These are phyloP conservation scores for Picathartes gymnocephalus DNA, from an alignment of 2,113 vertebrate genomes.

Conservation along the genomic window DNA sequence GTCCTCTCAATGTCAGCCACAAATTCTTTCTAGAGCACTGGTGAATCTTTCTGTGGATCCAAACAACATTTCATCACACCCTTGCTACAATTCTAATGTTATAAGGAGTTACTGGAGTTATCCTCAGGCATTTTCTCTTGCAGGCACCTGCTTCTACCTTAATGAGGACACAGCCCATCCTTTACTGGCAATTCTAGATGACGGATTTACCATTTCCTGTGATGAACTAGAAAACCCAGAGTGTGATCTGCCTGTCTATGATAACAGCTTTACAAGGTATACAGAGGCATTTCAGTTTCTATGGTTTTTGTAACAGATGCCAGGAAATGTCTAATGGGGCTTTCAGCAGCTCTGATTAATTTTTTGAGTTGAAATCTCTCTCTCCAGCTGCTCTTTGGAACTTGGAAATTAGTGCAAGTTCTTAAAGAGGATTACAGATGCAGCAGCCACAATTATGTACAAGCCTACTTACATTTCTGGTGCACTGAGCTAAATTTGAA, in stretches of 20 bases:
- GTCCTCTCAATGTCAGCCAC: background rate
- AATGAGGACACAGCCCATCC: conserved; percentile 87
- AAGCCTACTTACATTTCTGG: background rate
- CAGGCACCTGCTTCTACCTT: conserved; percentile 88
- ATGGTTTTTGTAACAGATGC: background rate
- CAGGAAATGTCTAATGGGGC: background rate
- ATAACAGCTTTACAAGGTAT: conserved; percentile 84
- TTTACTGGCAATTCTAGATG: conserved; percentile 84
- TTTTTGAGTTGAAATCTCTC: background rate
- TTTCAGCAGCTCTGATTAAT: background rate
- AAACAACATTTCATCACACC: background rate
- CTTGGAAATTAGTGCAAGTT: background rate
- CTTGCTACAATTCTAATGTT: background rate
- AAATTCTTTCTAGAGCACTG: background rate
- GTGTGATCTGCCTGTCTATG: conserved; percentile 75
- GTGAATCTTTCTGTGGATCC: background rate
- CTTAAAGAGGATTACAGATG: background rate
- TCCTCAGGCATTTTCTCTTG: background rate
- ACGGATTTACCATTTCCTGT: conserved; percentile 85
- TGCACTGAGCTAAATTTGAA: background rate
- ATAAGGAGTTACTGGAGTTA: background rate
- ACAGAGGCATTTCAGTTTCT: background rate
- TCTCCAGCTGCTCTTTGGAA: conserved; percentile 11
- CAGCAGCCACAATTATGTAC: background rate
- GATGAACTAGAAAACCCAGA: conserved; percentile 74